Evolutionary conservation across 2,888 invertebrate genomes (phyloP), one percentile per base, ranked within the genome.

Genomic region (Drosophila sordidapex): DNA sequence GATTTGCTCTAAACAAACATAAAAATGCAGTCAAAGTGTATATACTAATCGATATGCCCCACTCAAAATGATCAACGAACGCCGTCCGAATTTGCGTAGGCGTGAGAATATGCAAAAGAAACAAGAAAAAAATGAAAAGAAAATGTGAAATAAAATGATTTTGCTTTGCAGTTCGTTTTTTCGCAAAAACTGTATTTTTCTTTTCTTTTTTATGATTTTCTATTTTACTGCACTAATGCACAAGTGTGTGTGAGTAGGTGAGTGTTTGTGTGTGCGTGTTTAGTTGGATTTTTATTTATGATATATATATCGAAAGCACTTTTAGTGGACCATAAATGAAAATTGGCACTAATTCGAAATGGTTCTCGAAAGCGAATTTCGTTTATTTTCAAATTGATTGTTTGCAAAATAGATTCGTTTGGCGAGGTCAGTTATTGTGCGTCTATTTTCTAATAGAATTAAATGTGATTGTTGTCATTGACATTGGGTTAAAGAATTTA

Each of bases 321-420:
- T 68, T 66, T 66, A 70, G 49, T 66, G n/a, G 48, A 53, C 51
- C 56, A 57, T 74, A 71, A 71, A 70, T 52, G 66, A 67, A 66
- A 65, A 27, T 46, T 10, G 10, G 15, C 13, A 15, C 8, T 38
- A 18, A 35, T 68, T 29, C 56, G 31, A 60, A 67, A 46, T 66
- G 48, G 58, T 69, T 52, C 35, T 70, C 36, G 67, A 66, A 48
- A 54, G 38, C 49, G 13, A 18, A 18, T 31, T 65, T 58, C 77
- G 75, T 76, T 83, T 73, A 64, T 67, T 38, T 71, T 60, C 2
- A 18, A 57, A 82, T 76, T 70, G 69, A 82, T 74, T 63, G 64
- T 65, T 70, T 15, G 38, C 46, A 36, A 38, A 29, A 43, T n/a
- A 31, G 29, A 31, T 53, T 36, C 62, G 62, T 27, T 81, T 71